A percentile compares a stretch with the other conserved stretches of the same genome.
Evolutionary conservation across 1,140 invertebrate genomes (phyloP).

Genomic region (Zaprionus inermis): DNA sequence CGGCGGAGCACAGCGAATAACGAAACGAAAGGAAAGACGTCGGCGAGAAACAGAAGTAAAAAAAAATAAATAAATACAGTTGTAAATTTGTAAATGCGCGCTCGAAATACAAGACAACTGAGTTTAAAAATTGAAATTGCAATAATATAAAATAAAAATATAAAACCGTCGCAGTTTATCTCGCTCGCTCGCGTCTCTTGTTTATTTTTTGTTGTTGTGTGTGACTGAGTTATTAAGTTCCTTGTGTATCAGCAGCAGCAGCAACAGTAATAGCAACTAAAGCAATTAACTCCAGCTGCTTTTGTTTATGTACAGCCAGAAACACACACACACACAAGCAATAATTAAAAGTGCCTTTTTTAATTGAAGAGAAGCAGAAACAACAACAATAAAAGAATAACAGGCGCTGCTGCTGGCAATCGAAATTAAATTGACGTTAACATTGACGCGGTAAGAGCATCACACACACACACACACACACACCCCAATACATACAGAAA

Average conservation of each 20-base stretch:
- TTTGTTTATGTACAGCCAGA: constrained; percentile 45
- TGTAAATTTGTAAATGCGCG: constrained; percentile 40
- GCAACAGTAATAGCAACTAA: constrained; percentile 34
- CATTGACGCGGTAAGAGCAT: constrained; percentile 70
- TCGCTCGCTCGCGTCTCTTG: constrained; percentile 8
- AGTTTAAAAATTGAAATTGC: constrained; percentile 15
- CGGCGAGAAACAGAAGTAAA: constrained; percentile 27
- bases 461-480: constrained; percentile 34
- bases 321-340: constrained; percentile 44
- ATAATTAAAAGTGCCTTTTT: constrained; percentile 81
- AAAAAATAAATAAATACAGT: constrained; percentile 14
- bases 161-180: constrained; percentile 25
- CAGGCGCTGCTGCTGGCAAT: constrained; percentile 56
- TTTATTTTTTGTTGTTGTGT: constrained; percentile 39
- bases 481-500: neutral
- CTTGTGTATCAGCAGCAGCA: constrained; percentile 42
- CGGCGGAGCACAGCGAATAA: constrained; percentile 43
- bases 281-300: constrained; percentile 50
- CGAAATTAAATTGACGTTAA: constrained; percentile 72
- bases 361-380: constrained; percentile 64
- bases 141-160: neutral
- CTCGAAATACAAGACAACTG: constrained; percentile 21
- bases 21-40: constrained; percentile 20
- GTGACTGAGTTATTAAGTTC: constrained; percentile 65
- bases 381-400: constrained; percentile 16